Evolutionary conservation across 2,888 invertebrate genomes (phyloP), one percentile per base, ranked within the genome.

Genomic region (Drosophila conformis): DNA sequence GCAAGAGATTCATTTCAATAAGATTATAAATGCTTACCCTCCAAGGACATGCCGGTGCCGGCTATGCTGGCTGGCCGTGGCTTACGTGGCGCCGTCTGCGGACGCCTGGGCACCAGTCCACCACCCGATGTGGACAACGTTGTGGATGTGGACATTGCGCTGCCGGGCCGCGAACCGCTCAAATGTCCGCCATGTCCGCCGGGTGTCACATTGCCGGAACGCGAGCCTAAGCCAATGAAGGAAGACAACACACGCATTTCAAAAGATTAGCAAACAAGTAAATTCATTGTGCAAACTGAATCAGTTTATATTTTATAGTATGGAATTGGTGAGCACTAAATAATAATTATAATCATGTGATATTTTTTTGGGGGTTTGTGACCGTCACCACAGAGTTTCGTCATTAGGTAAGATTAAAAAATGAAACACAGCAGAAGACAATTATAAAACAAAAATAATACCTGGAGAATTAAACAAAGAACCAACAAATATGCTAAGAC

Each of bases 21-120:
- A 3, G 15, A 6, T 27, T 33, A 40, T 7, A 10, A 1, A 10
- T 4, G 21, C 76, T 72, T 83, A 92, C 93, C 93, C 61, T 92
- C 92, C 69, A 93, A 79, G 73, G 96, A 95, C 90, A 97, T 96
- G 80, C 97, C 97, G 65, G 97, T 97, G 91, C 97, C 96, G 83
- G 97, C 97, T 92, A 97, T 97, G 93, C 96, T 97, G 89, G 95
- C 95, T 83, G 97, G 97, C 78, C 97, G 95, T 90, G 96, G 97
- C 93, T 95, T 96, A 92, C 95, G 95, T 71, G 95, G 94, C 83
- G 94, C 94, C 90, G 91, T 91, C 33, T 94, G 94, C 91, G 94
- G 95, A 87, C 94, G 94, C 89, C 95, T 94, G 89, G 96, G 94
- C 76, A 95, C 93, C 68, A 94, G 93, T 29, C 11, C 56, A 83